These are phyloP conservation scores for Laterallus jamaicensis DNA, from an alignment of 2,113 vertebrate species.

Conservation along the genomic window DNA sequence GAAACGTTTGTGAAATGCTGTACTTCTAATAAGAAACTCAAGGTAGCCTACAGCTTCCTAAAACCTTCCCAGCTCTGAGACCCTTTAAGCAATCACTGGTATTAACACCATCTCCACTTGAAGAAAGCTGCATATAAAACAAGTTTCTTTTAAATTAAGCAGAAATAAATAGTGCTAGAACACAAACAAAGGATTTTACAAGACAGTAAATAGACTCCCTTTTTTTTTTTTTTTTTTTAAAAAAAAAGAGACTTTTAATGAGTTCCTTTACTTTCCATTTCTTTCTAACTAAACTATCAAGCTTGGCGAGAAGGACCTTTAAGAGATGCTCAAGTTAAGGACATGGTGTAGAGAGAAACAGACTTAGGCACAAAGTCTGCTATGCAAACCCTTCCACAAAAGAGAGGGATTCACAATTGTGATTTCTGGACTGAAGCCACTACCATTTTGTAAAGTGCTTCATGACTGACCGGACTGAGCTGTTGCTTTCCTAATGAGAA, in stretches of 20 bases:
- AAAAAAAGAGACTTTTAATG: neutral
- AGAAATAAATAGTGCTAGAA: neutral
- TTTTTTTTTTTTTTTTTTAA: no score
- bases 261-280: neutral
- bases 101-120: neutral
- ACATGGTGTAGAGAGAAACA: neutral
- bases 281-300: neutral
- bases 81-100: neutral
- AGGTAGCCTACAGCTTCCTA: neutral
- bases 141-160: neutral
- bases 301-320: neutral
- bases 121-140: neutral
- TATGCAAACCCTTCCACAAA: neutral
- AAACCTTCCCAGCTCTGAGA: neutral
- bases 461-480: accelerated
- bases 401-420: neutral
- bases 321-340: neutral
- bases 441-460: neutral
- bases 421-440: neutral
- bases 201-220: neutral
- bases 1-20: neutral
- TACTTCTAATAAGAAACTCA: neutral
- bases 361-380: neutral
- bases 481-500: neutral
- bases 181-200: neutral